phyloP scores from a whole-genome alignment of 2,797 vertebrate species.

The Manis javanica region DNA sequence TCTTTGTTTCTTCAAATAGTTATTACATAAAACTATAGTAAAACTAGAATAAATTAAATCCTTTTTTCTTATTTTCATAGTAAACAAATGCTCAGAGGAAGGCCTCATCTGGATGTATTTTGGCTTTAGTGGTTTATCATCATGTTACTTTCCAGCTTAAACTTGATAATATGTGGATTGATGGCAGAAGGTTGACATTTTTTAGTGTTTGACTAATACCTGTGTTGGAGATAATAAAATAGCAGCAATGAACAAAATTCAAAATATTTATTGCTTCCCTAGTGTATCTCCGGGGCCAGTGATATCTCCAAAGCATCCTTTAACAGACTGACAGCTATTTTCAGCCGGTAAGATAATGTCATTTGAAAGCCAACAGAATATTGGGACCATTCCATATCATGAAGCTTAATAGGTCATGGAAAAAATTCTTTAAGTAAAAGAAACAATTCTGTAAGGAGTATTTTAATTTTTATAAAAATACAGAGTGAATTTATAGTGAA shows the following conservation, averaged over 20 bases:
- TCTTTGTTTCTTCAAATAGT: not conserved
- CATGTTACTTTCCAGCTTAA: slow-evolving; percentile 28
- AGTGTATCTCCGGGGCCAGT: not conserved
- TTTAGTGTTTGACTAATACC: slow-evolving; percentile 46
- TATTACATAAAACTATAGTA: not conserved
- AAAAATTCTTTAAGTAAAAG: slow-evolving; percentile 30
- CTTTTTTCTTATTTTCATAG: not conserved
- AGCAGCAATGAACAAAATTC: not conserved
- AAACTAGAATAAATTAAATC: not conserved
- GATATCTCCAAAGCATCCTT: slow-evolving; percentile 25
- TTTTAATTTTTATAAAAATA: not conserved
- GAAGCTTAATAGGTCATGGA: slow-evolving; percentile 40
- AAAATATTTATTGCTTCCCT: not conserved
- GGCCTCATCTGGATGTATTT: not conserved
- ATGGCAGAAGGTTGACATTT: slow-evolving; percentile 21
- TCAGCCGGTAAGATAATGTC: not conserved
- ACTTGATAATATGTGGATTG: not conserved
- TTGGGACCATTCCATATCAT: not conserved
- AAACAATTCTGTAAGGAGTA: not conserved
- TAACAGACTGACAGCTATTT: slow-evolving; percentile 47
- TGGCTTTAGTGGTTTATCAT: slow-evolving; percentile 18
- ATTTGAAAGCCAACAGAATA: slow-evolving; percentile 49
- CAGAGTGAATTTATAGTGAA: not conserved
- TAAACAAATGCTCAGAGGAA: not conserved
- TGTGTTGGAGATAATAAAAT: slow-evolving; percentile 22